phyloP scores from a whole-genome alignment of 2,797 vertebrate species.

The Pipistrellus pygmaeus region DNA sequence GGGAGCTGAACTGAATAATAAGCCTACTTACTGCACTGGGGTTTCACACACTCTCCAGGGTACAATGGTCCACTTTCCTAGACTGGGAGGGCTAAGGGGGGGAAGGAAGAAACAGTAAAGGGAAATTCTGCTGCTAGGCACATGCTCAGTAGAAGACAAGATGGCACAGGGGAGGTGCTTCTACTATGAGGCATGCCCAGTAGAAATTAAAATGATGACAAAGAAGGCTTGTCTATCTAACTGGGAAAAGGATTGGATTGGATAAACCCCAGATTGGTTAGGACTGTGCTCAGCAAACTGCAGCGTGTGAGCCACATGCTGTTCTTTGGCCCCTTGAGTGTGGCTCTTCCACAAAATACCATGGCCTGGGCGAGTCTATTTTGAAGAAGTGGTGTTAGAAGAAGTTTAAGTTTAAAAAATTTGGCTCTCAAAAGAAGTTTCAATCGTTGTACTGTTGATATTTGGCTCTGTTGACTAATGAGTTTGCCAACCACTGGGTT shows the following conservation, averaged over 20 bases:
- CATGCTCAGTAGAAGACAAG: not conserved
- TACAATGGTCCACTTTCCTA: not conserved
- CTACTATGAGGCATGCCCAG: not conserved
- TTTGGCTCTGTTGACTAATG: too few species aligned
- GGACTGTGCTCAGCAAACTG: too few species aligned
- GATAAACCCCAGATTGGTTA: not conserved
- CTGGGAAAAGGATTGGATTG: not conserved
- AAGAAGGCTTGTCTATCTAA: not conserved
- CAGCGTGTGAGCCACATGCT: too few species aligned
- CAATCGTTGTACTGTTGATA: too few species aligned
- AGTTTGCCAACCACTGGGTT: not conserved
- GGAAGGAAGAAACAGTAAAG: not conserved
- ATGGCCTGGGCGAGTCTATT: too few species aligned
- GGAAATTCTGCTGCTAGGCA: not conserved
- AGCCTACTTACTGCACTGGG: not conserved
- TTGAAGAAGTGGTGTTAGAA: too few species aligned
- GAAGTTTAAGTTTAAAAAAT: too few species aligned
- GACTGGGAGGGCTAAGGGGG: not conserved
- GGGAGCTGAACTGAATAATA: not conserved
- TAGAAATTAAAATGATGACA: not conserved
- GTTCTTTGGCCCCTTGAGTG: too few species aligned
- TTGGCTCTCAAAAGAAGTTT: too few species aligned
- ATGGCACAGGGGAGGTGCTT: not conserved
- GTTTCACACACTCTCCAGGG: not conserved
- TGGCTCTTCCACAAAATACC: too few species aligned